phyloP scores from a whole-genome alignment of 2,797 vertebrate species.

The Hoplostethus atlanticus region DNA sequence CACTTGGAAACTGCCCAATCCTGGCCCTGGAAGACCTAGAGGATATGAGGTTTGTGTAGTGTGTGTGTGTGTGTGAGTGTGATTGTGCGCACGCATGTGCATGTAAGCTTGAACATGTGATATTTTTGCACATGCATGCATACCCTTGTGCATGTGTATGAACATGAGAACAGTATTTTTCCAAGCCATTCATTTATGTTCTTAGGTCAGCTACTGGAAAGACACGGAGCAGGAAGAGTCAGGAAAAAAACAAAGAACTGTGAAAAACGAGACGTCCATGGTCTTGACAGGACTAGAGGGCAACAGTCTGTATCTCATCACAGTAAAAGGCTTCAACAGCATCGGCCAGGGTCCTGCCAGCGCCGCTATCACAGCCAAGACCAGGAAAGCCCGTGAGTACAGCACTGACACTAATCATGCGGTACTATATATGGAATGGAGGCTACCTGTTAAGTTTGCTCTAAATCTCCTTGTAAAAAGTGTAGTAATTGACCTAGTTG shows the following conservation, averaged over 20 bases:
- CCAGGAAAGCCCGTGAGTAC: slow-evolving; percentile 94
- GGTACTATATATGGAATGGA: slow-evolving; percentile 53
- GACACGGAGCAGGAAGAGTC: slow-evolving; percentile 92
- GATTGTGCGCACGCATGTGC: too few relatives aligned
- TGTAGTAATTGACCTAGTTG: slow-evolving; percentile 64
- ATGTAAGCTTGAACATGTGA: neutral
- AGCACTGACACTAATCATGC: slow-evolving; percentile 53
- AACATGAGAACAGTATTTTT: neutral
- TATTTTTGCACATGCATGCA: neutral
- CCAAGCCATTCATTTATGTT: slow-evolving; percentile 27
- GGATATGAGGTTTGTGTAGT: slow-evolving; percentile 92
- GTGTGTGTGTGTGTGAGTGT: slow-evolving; percentile 8
- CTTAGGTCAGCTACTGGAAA: slow-evolving; percentile 94
- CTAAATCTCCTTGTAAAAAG: slow-evolving; percentile 42
- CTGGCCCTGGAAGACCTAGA: slow-evolving; percentile 92
- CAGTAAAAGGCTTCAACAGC: slow-evolving; percentile 94
- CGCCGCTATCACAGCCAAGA: slow-evolving; percentile 83
- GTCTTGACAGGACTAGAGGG: slow-evolving; percentile 92
- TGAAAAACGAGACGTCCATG: slow-evolving; percentile 91
- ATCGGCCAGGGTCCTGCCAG: slow-evolving; percentile 94
- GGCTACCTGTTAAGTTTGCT: slow-evolving; percentile 54
- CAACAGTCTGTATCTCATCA: slow-evolving; percentile 91
- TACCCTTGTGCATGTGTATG: slow-evolving; percentile 1
- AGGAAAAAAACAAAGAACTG: slow-evolving; percentile 88
- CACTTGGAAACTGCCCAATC: slow-evolving; percentile 91